Conservation (phyloP, 1,140 invertebrate genomes). For the Harpegnathos saltator region DNA sequence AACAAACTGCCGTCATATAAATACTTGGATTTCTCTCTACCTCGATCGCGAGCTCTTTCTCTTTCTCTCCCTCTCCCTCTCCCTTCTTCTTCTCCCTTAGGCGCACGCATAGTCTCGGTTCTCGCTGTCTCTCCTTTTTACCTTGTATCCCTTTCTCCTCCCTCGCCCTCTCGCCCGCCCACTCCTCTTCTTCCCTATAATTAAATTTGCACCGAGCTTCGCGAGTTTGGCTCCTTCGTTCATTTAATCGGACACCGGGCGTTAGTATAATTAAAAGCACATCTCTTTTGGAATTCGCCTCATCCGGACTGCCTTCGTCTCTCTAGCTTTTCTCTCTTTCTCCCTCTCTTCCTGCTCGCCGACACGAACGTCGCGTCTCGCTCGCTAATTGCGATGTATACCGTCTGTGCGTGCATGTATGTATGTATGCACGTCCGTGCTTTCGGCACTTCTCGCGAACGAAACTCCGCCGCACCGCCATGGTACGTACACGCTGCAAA, state of each 20-base stretch:
- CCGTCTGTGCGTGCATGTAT: conserved; percentile 35
- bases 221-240: conserved; percentile 78
- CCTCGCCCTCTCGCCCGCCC: conserved; percentile 12
- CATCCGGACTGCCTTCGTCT: conserved; percentile 53
- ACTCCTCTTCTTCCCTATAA: conserved; percentile 75
- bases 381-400: conserved; percentile 67
- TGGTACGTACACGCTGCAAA: conserved; percentile 47
- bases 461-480: conserved; percentile 45
- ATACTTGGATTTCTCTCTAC: conserved; percentile 78
- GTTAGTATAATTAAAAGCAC: conserved; percentile 84
- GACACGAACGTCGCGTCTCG: conserved; percentile 61
- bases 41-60: conserved; percentile 63
- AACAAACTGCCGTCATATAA: conserved; percentile 82
- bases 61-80: conserved; percentile 11
- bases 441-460: conserved; percentile 60
- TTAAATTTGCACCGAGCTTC: conserved; percentile 82
- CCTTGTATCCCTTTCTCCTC: conserved; percentile 30
- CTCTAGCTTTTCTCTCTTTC: not conserved
- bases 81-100: conserved; percentile 3
- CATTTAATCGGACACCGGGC: conserved; percentile 82
- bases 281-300: conserved; percentile 81
- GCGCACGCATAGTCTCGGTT: conserved; percentile 5
- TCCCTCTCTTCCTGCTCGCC: not conserved
- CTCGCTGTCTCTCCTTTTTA: conserved; percentile 56
- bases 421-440: conserved; percentile 33